Conservation (phyloP, 1,140 invertebrate species). For the Homalodisca vitripennis region DNA sequence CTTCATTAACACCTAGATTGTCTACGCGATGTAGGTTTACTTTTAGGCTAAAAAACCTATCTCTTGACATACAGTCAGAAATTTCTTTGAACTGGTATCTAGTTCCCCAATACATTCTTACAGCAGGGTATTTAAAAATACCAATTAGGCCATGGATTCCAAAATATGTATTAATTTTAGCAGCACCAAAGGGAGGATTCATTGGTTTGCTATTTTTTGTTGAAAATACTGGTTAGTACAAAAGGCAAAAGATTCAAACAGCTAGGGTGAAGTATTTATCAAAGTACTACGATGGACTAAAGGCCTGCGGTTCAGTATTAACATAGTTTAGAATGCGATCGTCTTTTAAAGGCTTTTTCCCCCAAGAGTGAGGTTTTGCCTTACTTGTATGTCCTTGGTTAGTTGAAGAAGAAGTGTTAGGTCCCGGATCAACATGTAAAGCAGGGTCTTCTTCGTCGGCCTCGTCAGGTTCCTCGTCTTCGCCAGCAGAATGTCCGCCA, state of each 20-base stretch:
- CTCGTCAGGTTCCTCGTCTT: too few relatives aligned
- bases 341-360: too few relatives aligned
- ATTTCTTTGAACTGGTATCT: background rate
- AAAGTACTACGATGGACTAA: background rate
- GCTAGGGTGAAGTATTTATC: background rate
- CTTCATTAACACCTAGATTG: background rate
- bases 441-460: too few relatives aligned
- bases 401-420: too few relatives aligned
- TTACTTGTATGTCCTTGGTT: too few relatives aligned
- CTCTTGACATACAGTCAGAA: conserved; percentile 22
- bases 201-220: background rate
- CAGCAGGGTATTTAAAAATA: conserved; percentile 4
- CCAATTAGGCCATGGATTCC: conserved; percentile 18
- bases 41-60: conserved; percentile 20
- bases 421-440: too few relatives aligned
- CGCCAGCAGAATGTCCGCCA: too few relatives aligned
- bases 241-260: background rate
- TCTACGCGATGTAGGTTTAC: conserved; percentile 22
- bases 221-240: background rate
- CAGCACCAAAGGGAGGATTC: background rate
- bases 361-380: too few relatives aligned
- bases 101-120: conserved; percentile 28
- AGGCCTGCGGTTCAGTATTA: too few relatives aligned
- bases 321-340: too few relatives aligned
- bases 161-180: background rate